Evolutionary conservation across 2,113 vertebrate genomes (phyloP), one percentile per base, ranked within the genome.

Genomic region (Daubentonia madagascariensis): DNA sequence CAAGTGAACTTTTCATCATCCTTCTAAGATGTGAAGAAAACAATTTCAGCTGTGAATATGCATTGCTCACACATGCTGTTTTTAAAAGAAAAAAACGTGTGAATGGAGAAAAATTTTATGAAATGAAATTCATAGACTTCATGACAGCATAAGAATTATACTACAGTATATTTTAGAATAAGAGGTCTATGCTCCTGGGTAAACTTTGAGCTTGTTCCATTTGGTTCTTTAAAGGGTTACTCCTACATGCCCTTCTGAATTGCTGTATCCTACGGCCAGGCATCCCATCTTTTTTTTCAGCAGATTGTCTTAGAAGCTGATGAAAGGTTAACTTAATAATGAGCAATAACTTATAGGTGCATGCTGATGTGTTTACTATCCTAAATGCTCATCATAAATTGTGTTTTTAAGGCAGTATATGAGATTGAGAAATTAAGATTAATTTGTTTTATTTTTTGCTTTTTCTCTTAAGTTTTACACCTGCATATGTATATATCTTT

Each of bases 1-100:
- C 50, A 16, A 61, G 13, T 80, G 89, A 94, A 87, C 35, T 78
- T 97, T n/a, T 40, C 65, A 18, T 91, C 3, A 1, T 96, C 63
- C 52, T 86, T 94, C 22, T 50, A 95, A 96, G 59, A 93, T 87
- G 96, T 61, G 70, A 94, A 93, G 52, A 96, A 85, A 79, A 52
- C 59, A 91, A 0, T 35, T 96, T 97, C 28, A 97, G 72, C 93
- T 61, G 72, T 79, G 70, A 93, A 6, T 67, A 67, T 93, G 50
- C 59, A 3, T 63, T 91, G 61, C 48, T 97, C 67, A 80, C 16
- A 37, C 84, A 73, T 20, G 22, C 83, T 96, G 18, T 78, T 97
- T 96, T 68, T 52, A 88, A 85, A 65, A 96, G 92, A 35, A 90
- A 87, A 79, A 84, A 85, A 70, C 11, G 40, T 92, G 85, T 63